Base-by-base conservation (phyloP, 2,113 vertebrate species). In the Capreolus pygargus region DNA sequence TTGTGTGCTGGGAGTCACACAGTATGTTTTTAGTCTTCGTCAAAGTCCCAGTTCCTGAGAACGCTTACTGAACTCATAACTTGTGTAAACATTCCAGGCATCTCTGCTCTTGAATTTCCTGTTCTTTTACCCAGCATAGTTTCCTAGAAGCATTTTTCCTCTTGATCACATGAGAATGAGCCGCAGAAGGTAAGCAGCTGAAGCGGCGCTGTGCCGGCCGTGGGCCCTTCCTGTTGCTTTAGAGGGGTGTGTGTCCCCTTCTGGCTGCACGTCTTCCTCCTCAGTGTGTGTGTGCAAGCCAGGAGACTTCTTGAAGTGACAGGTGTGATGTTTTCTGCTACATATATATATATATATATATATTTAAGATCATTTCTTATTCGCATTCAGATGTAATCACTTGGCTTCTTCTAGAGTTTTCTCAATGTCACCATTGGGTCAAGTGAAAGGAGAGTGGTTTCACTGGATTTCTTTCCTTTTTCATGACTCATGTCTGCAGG, bases 81-180 rank as follows among this genome's bases (percentile, higher is more conserved):
- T 98, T 98, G 91, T 96, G 93, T 98, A 97, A 98, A 95, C 97
- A 98, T 98, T 98, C 96, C 95, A 88, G 85, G 95, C 92, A 76
- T 61, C 94, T 97, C 96, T 94, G 94, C 97, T 97, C 79, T 97
- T 98, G 98, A 98, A 98, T 97, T 98, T 99, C 98, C 98, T 98
- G 98, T 98, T 98, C 98, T 97, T 67, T 64, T 86, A 95, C 13
- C 3, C 67, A 43, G 61, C 13, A 60, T 94, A 89, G 98, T 99
- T 99, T 99, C 98, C 98, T 99, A 98, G 98, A 99, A 98, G 54
- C 76, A 45, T 43, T 89, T 97, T 98, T 95, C 43, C 27, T 99
- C 95, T 98, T 96, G 97, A 7, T 76, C 39, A 43, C 97, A 97
- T 33, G 23, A 89, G 89, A 91, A 86, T 96, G 96, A 98, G 95